Evolutionary conservation across 2,797 vertebrate species (phyloP), one percentile per base, ranked within the genome.

Genomic region (Mycteria americana): DNA sequence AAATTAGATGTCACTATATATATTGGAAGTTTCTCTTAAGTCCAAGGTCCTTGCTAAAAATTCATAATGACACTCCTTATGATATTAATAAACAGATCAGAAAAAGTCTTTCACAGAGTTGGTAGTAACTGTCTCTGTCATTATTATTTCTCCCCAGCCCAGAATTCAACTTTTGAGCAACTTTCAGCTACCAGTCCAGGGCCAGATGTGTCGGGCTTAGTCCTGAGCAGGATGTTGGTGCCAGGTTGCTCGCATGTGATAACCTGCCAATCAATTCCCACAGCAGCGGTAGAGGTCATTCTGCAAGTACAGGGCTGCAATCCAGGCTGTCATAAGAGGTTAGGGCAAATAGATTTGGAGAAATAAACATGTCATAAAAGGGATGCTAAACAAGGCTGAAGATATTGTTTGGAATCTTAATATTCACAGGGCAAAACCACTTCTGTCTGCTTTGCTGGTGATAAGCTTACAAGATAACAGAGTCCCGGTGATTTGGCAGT

Each of bases 321-420:
- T 75, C 65, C 81, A 86, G 51, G 18, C 74, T 97, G 83, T 95
- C 86, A 76, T 45, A 94, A 95, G 31, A 91, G 70, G 54, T 95
- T 93, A 95, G 27, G 46, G 46, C 25, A 93, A 97, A 94, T 43
- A 79, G n/a, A 67, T 88, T 53, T 95, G 43, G 74, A 95, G 73
- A 81, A 85, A 85, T 84, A 86, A 91, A 78, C 19, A 18, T 54
- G 46, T 45, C 65, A 82, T 65, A 65, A 91, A 93, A 93, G 30
- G 39, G 56, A 76, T 13, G 3, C n/a, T 77, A 57, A 94, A 73
- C 39, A 77, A 85, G 24, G 13, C 51, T 85, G 85, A 88, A 59
- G 63, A n/a, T 78, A 35, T 59, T 96, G 41, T 90, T 85, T 76
- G 16, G 74, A 96, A 86, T 95, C 46, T 79, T 92, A 76, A 68